These are phyloP conservation scores for Sitta carolinensis DNA, from an alignment of 2,797 vertebrate species.

Conservation along the genomic window DNA sequence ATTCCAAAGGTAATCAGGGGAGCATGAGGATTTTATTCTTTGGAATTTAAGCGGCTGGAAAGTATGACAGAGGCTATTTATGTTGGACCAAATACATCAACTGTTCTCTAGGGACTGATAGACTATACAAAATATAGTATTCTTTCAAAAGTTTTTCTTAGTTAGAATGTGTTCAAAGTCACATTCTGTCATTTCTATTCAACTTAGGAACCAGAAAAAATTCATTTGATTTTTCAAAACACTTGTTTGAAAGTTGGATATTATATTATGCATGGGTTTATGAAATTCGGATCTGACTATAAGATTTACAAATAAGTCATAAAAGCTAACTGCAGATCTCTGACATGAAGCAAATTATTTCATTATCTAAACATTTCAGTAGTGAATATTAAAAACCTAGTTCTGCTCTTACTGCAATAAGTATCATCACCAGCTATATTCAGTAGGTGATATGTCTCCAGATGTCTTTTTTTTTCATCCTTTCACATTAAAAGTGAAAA, in stretches of 20 bases:
- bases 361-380: not conserved
- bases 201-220: conserved; percentile 21
- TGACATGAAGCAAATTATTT: not conserved
- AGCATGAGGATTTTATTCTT: not conserved
- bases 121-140: not conserved
- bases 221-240: not conserved
- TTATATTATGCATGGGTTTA: conserved; percentile 23
- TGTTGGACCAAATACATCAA: not conserved
- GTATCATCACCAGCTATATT: not conserved
- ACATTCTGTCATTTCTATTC: not conserved
- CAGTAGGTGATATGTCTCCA: not conserved
- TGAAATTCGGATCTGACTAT: conserved; percentile 1
- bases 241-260: not conserved
- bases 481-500: not conserved
- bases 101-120: not conserved
- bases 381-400: not conserved
- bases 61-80: not conserved
- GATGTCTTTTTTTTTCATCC: not conserved
- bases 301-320: not conserved
- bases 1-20: not conserved
- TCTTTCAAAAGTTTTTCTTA: conserved; percentile 27
- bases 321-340: not conserved
- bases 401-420: not conserved
- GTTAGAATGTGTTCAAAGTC: conserved; percentile 6
- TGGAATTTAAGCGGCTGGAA: not conserved